phyloP scores from a whole-genome alignment of 2,888 invertebrate species.

The Drosophila heteroneura region DNA sequence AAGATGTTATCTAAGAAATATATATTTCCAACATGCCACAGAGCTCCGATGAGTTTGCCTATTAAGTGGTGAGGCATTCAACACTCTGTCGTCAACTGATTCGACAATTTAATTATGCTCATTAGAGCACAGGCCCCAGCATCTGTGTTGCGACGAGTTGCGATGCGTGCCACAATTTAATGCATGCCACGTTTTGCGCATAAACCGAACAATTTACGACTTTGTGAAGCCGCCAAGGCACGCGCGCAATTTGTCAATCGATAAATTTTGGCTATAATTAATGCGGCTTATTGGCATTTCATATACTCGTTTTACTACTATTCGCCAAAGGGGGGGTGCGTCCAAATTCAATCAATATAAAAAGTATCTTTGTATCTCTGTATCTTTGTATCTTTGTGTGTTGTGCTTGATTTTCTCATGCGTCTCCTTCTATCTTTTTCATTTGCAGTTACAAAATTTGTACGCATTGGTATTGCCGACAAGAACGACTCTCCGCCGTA shows the following conservation, averaged over 20 bases:
- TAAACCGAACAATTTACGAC: constrained; percentile 67
- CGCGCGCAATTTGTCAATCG: constrained; percentile 79
- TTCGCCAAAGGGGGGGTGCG: background rate
- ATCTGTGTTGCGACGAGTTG: constrained; percentile 7
- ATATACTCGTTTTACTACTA: constrained; percentile 47
- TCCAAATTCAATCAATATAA: constrained; percentile 17
- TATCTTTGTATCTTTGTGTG: constrained; percentile 11
- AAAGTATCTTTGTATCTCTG: background rate
- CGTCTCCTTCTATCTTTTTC: constrained; percentile 34
- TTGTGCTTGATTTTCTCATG: constrained; percentile 1
- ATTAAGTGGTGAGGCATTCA: constrained; percentile 16
- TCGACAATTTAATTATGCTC: constrained; percentile 65
- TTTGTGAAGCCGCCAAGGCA: constrained; percentile 47
- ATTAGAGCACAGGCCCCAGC: constrained; percentile 24
- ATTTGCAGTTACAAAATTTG: constrained; percentile 97
- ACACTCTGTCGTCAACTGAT: constrained; percentile 46
- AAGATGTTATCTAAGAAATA: constrained; percentile 38
- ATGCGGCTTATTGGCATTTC: constrained; percentile 72
- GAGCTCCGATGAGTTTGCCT: constrained; percentile 39
- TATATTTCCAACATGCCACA: constrained; percentile 29
- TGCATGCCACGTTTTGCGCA: constrained; percentile 72
- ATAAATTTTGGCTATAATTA: constrained; percentile 75
- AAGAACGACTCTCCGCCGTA: constrained; percentile 99
- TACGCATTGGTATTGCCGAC: constrained; percentile 98
- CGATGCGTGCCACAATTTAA: constrained; percentile 48